Percentiles rank a stretch among this genome's conserved stretches.
phyloP scores from a whole-genome alignment of 1,140 invertebrate species.

The Heliothis virescens region DNA sequence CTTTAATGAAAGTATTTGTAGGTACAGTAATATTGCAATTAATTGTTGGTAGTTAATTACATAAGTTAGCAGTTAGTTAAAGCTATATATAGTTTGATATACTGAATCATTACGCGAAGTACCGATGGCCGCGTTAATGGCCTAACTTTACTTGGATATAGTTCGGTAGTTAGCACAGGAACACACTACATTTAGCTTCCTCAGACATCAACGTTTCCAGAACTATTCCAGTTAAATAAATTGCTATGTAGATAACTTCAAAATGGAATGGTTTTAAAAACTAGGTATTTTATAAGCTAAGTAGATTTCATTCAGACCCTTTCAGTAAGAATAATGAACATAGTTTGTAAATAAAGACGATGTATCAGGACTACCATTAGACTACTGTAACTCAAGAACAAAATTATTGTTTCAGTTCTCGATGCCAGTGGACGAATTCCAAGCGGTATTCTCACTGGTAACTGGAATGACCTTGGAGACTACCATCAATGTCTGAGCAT shows the following conservation, averaged over 20 bases:
- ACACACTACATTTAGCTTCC: conserved; percentile 1
- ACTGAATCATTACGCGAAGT: background rate
- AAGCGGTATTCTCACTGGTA: conserved; percentile 53
- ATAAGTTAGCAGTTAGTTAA: background rate
- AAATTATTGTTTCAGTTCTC: conserved; percentile 55
- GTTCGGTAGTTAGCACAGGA: background rate
- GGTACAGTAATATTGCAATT: background rate
- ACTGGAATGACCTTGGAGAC: conserved; percentile 63
- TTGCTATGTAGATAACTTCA: background rate
- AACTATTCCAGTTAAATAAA: background rate
- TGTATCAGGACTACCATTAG: too few species aligned
- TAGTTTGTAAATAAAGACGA: too few species aligned
- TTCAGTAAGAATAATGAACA: too few species aligned
- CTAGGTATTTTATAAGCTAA: too few species aligned
- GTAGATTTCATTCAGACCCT: too few species aligned
- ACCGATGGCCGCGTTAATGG: background rate
- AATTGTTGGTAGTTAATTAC: background rate
- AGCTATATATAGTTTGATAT: background rate
- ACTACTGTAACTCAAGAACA: too few species aligned
- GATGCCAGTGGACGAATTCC: conserved; percentile 62
- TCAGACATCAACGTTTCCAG: background rate
- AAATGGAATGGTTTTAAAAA: background rate
- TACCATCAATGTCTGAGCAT: conserved; percentile 65
- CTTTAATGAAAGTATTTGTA: too few species aligned
- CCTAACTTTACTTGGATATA: background rate